Evolutionary conservation across 1,140 invertebrate genomes (phyloP).

Genomic region (Drosophila simulans): DNA sequence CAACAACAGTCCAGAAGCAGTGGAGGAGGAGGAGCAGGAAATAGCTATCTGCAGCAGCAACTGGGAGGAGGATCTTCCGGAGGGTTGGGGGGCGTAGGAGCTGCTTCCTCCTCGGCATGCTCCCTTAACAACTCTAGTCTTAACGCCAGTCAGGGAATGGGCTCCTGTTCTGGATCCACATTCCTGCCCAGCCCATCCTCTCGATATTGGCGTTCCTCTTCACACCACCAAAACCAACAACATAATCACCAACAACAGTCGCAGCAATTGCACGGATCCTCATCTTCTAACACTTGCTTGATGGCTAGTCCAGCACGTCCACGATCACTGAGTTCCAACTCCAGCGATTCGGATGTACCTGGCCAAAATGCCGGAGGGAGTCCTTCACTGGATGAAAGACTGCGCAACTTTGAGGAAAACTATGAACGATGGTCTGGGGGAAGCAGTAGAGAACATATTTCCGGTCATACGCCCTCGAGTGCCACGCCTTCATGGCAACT

Average conservation of each 20-base stretch:
- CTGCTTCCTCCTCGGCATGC: constrained; percentile 13
- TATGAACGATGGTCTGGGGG: constrained; percentile 95
- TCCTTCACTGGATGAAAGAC: constrained; percentile 93
- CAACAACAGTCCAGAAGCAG: constrained; percentile 25
- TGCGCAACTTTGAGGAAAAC: constrained; percentile 95
- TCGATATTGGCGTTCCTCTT: constrained; percentile 77
- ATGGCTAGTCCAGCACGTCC: constrained; percentile 86
- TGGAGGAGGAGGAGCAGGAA: constrained; percentile 1
- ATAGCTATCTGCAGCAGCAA: constrained; percentile 51
- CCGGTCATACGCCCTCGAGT: constrained; percentile 45
- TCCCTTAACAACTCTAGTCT: constrained; percentile 82
- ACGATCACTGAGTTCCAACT: constrained; percentile 87
- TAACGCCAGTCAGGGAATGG: constrained; percentile 45
- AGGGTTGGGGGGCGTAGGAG: neutral
- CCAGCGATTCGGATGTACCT: constrained; percentile 86
- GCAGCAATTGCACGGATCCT: constrained; percentile 38
- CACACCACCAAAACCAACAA: constrained; percentile 77
- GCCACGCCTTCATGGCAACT: constrained; percentile 67
- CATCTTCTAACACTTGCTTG: constrained; percentile 48
- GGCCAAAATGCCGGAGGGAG: constrained; percentile 85
- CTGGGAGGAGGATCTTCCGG: constrained; percentile 4
- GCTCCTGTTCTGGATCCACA: constrained; percentile 45
- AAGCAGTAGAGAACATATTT: constrained; percentile 81
- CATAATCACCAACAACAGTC: constrained; percentile 65
- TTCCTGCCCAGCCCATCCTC: constrained; percentile 73